These are phyloP conservation scores for Helicoverpa zea DNA, from an alignment of 1,140 invertebrate species.

Conservation along the genomic window DNA sequence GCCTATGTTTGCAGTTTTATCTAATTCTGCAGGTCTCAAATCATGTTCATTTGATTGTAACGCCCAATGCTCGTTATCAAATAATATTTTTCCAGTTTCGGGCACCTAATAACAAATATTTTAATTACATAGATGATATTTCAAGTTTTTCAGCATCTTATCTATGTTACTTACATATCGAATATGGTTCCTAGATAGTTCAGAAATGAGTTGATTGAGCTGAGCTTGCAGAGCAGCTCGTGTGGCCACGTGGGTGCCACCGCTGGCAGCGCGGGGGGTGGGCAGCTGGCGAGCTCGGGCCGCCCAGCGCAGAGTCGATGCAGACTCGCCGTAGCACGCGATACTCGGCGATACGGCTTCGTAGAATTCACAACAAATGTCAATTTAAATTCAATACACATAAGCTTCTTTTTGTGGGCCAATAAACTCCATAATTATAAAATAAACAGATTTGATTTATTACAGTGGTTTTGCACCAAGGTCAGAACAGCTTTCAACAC, in stretches of 20 bases:
- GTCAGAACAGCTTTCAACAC: constrained; percentile 32
- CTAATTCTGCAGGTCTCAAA: constrained; percentile 33
- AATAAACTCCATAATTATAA: neutral
- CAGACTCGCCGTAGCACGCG: constrained; percentile 90
- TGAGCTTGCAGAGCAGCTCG: constrained; percentile 86
- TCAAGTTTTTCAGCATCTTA: neutral
- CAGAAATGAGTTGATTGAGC: constrained; percentile 66
- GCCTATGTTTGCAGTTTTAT: constrained; percentile 71
- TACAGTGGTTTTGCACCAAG: neutral
- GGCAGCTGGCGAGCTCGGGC: constrained; percentile 90
- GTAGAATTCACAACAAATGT: neutral
- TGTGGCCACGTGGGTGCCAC: constrained; percentile 80
- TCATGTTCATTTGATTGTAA: constrained; percentile 52
- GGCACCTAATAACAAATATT: constrained; percentile 62
- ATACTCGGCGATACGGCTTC: constrained; percentile 91
- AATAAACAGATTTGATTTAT: neutral
- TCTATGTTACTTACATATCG: constrained; percentile 67
- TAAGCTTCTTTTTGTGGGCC: neutral
- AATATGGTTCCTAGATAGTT: constrained; percentile 70
- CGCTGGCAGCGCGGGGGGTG: constrained; percentile 86
- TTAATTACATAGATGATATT: neutral
- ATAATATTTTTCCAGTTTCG: constrained; percentile 69
- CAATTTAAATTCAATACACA: neutral
- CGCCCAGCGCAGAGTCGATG: constrained; percentile 91
- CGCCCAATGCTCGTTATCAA: constrained; percentile 71